phyloP scores from a whole-genome alignment of 2,113 vertebrate species.

The Leptobrachium ailaonicum region DNA sequence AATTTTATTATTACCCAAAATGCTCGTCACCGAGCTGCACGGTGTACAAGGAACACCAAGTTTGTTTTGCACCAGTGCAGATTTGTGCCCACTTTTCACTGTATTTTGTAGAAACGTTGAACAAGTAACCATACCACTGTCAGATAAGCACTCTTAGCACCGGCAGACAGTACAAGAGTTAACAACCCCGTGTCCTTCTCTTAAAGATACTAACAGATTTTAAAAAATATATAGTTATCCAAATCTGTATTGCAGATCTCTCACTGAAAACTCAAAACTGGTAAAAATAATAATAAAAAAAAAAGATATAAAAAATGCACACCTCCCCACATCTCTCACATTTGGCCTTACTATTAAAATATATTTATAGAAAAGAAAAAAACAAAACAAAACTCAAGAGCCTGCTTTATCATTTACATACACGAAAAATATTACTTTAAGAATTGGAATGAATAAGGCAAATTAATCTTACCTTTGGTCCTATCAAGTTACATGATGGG shows the following conservation, averaged over 20 bases:
- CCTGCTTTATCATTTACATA: constrained; percentile 36
- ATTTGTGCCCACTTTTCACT: no score
- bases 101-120: no score
- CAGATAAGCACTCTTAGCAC: no score
- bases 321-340: neutral
- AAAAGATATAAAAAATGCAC: neutral
- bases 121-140: no score
- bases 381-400: constrained; percentile 21
- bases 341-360: constrained; percentile 50
- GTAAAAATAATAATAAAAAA: neutral
- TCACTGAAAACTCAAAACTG: neutral
- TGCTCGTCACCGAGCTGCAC: no score
- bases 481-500: constrained; percentile 18
- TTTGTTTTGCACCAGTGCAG: no score
- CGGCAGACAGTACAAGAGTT: neutral
- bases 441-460: constrained; percentile 46
- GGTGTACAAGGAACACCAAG: no score
- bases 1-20: no score
- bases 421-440: constrained; percentile 52
- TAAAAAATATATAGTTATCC: neutral
- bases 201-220: neutral
- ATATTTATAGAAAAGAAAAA: constrained; percentile 24
- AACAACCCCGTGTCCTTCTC: neutral
- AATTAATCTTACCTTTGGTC: constrained; percentile 45
- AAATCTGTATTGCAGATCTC: constrained; percentile 4